Conservation (phyloP, 2,888 invertebrate species). For the Protophormia terraenovae region DNA sequence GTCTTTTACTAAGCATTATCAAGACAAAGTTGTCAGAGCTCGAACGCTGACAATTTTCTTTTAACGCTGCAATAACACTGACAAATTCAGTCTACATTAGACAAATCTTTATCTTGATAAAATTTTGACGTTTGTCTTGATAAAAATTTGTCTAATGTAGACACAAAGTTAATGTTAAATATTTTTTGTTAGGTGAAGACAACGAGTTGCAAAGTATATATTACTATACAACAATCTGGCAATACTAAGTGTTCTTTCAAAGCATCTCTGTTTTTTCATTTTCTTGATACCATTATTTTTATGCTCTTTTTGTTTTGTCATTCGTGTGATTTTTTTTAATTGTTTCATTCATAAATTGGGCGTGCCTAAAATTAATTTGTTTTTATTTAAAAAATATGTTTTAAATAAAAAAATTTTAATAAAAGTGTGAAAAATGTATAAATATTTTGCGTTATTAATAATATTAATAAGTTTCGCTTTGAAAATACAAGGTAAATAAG, state of each 20-base stretch:
- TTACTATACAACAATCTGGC: neutral
- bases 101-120: too few species aligned
- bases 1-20: too few species aligned
- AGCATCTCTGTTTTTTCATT: neutral
- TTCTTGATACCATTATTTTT: neutral
- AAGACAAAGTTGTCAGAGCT: too few species aligned
- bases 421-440: constrained; percentile 37
- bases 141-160: too few species aligned
- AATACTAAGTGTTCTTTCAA: neutral
- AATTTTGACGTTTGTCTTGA: too few species aligned
- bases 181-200: too few species aligned
- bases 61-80: too few species aligned
- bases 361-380: constrained; percentile 51
- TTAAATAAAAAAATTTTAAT: constrained; percentile 3
- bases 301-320: constrained; percentile 20
- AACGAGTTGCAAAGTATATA: too few species aligned
- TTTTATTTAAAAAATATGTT: constrained; percentile 37
- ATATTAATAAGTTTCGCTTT: neutral
- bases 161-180: too few species aligned
- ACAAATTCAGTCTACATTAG: too few species aligned
- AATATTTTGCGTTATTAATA: constrained; percentile 25
- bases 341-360: constrained; percentile 57
- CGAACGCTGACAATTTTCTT: too few species aligned
- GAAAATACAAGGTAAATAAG: constrained; percentile 47
- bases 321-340: constrained; percentile 31